phyloP scores from a whole-genome alignment of 2,888 invertebrate genomes.

The Neoaliturus tenellus region DNA sequence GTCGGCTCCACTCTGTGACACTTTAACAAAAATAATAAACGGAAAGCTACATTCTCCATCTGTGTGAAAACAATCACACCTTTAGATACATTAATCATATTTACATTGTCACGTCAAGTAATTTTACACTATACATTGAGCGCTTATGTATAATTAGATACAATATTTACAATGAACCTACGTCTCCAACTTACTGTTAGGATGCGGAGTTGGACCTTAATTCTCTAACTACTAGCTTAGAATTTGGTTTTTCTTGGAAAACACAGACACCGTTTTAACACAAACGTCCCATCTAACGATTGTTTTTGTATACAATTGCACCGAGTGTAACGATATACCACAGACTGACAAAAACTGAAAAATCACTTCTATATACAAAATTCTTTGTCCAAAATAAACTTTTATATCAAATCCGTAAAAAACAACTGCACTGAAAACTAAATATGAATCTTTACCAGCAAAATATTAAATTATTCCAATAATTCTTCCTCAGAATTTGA shows the following conservation, averaged over 20 bases:
- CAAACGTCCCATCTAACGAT: not conserved
- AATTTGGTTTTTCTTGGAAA: constrained; percentile 37
- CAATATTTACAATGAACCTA: constrained; percentile 34
- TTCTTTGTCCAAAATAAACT: not conserved
- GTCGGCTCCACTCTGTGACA: constrained; percentile 1
- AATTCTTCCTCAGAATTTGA: no score
- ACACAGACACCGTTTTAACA: not conserved
- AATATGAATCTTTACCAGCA: not conserved
- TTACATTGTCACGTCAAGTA: constrained; percentile 32
- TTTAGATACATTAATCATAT: constrained; percentile 19
- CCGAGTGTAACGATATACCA: not conserved
- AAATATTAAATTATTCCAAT: no score
- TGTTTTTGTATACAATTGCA: not conserved
- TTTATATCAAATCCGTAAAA: not conserved
- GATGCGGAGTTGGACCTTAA: constrained; percentile 37
- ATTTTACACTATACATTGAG: constrained; percentile 53
- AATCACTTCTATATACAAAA: not conserved
- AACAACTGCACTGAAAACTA: not conserved
- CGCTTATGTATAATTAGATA: constrained; percentile 41
- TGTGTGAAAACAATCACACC: constrained; percentile 42
- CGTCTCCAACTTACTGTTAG: not conserved
- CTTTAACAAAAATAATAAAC: constrained; percentile 46
- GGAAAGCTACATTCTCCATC: constrained; percentile 41
- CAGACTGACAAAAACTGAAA: not conserved
- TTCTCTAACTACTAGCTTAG: constrained; percentile 30